Conservation (phyloP, 2,888 invertebrate species). For the Ophioninae sp. region DNA sequence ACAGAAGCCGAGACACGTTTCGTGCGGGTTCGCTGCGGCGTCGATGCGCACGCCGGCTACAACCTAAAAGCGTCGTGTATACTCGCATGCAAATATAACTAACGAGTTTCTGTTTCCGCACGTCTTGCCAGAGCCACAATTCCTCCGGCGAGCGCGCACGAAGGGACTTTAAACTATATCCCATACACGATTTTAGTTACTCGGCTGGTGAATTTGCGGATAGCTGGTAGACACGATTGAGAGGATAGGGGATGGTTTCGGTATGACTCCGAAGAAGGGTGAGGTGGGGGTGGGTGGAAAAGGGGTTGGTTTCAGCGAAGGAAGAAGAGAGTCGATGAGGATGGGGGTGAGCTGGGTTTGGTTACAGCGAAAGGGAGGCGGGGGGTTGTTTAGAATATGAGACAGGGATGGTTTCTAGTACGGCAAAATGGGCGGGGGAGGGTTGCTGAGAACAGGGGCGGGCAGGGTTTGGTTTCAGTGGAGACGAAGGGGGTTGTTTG, state of each 20-base stretch:
- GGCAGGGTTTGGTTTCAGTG: too few relatives aligned
- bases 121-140: conserved; percentile 59
- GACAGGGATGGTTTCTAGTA: too few relatives aligned
- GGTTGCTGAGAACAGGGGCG: too few relatives aligned
- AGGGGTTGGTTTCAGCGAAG: too few relatives aligned
- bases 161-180: conserved; percentile 58
- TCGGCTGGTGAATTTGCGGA: conserved; percentile 52
- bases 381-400: too few relatives aligned
- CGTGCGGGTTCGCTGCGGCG: conserved; percentile 24
- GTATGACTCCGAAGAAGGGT: background rate
- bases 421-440: too few relatives aligned
- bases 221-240: conserved; percentile 56
- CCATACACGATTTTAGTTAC: conserved; percentile 58
- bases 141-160: conserved; percentile 52
- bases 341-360: background rate
- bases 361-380: too few relatives aligned
- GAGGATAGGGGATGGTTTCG: conserved; percentile 14
- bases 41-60: conserved; percentile 19
- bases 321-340: too few relatives aligned
- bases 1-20: conserved; percentile 41
- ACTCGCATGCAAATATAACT: conserved; percentile 61
- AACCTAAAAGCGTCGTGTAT: conserved; percentile 39
- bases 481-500: too few relatives aligned
- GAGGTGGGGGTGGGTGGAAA: background rate
- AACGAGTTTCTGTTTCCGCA: conserved; percentile 62